These are phyloP conservation scores for Thaleichthys pacificus DNA, from an alignment of 2,797 vertebrate species.

Conservation along the genomic window DNA sequence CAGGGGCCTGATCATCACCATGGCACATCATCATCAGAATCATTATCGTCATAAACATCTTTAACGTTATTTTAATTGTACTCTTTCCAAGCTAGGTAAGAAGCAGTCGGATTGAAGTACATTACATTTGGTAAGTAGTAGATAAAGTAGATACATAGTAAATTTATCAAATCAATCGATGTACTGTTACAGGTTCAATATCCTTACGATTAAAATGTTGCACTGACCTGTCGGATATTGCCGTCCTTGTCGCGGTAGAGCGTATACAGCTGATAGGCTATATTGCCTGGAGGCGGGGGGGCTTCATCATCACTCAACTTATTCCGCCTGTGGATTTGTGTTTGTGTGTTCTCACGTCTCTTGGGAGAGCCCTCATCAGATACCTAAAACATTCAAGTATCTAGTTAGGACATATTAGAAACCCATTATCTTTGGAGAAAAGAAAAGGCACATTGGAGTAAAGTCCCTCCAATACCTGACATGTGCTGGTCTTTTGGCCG, in stretches of 20 bases:
- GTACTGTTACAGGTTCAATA: not conserved
- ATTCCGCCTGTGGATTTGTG: constrained; percentile 39
- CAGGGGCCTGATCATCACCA: constrained; percentile 72
- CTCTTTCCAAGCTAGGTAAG: not conserved
- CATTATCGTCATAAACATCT: not conserved
- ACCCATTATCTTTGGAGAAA: not conserved
- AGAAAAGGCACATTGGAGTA: not conserved
- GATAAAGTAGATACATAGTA: too few species aligned
- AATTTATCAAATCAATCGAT: too few species aligned
- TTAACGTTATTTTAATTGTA: not conserved
- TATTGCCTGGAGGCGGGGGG: constrained; percentile 63
- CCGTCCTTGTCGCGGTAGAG: constrained; percentile 85
- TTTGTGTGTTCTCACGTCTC: constrained; percentile 59
- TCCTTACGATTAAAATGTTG: not conserved
- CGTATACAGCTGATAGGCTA: constrained; percentile 85
- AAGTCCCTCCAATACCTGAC: too few species aligned
- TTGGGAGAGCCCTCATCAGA: constrained; percentile 32
- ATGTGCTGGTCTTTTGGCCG: too few species aligned
- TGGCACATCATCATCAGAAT: not conserved
- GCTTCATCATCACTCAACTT: constrained; percentile 39
- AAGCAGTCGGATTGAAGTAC: too few species aligned
- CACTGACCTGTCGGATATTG: constrained; percentile 85
- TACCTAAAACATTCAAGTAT: constrained; percentile 26
- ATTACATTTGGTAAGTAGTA: too few species aligned
- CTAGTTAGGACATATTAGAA: not conserved